These are phyloP conservation scores for Paramisgurnus dabryanus DNA, from an alignment of 2,113 vertebrate species.

Conservation along the genomic window DNA sequence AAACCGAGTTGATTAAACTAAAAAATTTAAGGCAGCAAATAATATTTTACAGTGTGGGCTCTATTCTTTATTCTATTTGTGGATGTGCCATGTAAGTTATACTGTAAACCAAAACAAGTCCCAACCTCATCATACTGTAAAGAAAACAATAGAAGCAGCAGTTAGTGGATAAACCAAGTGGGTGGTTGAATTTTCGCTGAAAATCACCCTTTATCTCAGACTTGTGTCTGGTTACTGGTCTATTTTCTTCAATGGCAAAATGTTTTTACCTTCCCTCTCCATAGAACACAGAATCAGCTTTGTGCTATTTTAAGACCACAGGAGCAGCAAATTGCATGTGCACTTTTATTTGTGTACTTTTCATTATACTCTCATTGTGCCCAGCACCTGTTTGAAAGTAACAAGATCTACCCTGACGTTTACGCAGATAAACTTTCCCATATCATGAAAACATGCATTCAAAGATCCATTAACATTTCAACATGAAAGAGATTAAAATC, in stretches of 20 bases:
- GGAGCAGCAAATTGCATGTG: neutral
- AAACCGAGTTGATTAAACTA: too few relatives aligned
- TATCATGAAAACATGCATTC: neutral
- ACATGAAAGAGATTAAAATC: constrained; percentile 12
- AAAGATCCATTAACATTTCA: neutral
- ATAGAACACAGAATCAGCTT: neutral
- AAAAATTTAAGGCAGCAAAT: too few relatives aligned
- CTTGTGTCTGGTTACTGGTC: neutral
- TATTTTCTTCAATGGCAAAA: neutral
- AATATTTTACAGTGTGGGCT: too few relatives aligned
- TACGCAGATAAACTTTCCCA: neutral
- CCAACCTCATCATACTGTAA: neutral
- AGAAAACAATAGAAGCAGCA: neutral
- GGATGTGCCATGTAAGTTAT: too few relatives aligned
- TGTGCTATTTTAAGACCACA: constrained; percentile 16
- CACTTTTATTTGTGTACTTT: constrained; percentile 17
- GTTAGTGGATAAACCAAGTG: neutral
- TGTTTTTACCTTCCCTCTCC: neutral
- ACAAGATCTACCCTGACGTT: neutral
- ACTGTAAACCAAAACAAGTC: neutral
- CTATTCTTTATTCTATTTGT: too few relatives aligned
- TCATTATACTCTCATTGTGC: constrained; percentile 26
- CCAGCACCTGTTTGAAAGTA: constrained; percentile 16
- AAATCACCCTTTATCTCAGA: neutral
- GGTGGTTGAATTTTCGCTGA: neutral